These are phyloP conservation scores for Solenodon paradoxus DNA, from an alignment of 2,113 vertebrate genomes.

Conservation along the genomic window DNA sequence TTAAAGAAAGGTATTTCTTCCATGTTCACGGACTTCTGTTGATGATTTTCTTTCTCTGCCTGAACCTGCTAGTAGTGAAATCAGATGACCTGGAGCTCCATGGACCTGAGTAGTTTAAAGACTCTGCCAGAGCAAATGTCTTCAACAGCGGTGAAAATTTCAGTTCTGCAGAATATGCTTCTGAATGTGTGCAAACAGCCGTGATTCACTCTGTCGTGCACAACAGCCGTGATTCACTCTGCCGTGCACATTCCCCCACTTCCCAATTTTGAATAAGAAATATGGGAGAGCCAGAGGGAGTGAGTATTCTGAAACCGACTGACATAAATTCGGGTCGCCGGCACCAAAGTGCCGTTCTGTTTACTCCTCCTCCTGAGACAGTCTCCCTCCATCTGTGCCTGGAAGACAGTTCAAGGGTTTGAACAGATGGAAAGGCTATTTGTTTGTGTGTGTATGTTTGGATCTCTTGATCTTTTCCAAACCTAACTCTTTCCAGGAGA, in stretches of 20 bases:
- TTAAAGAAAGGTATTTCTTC: background rate
- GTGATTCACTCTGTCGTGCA: background rate
- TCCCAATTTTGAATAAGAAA: background rate
- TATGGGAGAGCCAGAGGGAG: background rate
- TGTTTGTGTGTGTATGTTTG: background rate
- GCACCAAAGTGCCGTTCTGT: background rate
- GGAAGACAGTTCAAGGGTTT: background rate
- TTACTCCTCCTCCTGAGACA: background rate
- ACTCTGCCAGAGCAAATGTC: background rate
- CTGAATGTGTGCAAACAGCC: background rate
- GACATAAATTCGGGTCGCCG: background rate
- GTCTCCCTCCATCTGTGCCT: background rate
- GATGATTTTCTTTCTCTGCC: no score
- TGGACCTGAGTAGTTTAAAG: background rate
- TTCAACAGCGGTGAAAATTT: background rate
- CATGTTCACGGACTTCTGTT: no score
- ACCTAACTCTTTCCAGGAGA: background rate
- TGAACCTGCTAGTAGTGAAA: background rate
- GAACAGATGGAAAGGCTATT: background rate
- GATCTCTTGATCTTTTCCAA: background rate
- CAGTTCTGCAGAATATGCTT: background rate
- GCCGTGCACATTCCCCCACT: accelerated
- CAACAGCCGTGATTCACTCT: no score
- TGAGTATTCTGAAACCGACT: background rate
- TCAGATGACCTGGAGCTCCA: background rate